Percentiles rank a stretch among this genome's conserved stretches.
Conservation (phyloP, 2,888 invertebrate genomes). For the Tetranychus piercei region DNA sequence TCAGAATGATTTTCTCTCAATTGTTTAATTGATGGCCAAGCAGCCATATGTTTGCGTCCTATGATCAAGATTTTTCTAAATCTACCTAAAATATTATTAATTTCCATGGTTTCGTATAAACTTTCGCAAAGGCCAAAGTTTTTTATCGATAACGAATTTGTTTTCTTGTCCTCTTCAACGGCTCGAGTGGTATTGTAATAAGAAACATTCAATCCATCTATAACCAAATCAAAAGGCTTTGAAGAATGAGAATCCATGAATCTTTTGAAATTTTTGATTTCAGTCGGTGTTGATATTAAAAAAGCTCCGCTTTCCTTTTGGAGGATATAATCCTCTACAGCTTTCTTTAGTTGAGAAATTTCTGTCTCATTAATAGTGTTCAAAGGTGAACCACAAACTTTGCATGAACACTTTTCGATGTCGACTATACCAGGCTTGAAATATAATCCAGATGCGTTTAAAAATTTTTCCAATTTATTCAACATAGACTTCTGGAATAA, state of each 20-base stretch:
- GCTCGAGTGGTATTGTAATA: background rate
- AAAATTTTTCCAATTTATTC: background rate
- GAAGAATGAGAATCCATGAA: background rate
- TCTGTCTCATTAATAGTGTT: background rate
- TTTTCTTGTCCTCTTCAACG: slow-evolving; percentile 7
- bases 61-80: slow-evolving; percentile 15
- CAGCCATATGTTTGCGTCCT: slow-evolving; percentile 19
- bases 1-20: background rate
- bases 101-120: slow-evolving; percentile 12
- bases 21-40: slow-evolving; percentile 11
- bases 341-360: background rate
- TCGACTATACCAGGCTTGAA: background rate
- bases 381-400: background rate
- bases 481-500: background rate
- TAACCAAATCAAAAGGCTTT: slow-evolving; percentile 15
- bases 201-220: slow-evolving; percentile 19
- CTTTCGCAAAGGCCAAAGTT: slow-evolving; percentile 5
- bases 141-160: background rate
- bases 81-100: slow-evolving; percentile 12
- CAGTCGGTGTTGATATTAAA: background rate
- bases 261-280: background rate
- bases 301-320: background rate
- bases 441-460: background rate
- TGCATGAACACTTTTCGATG: background rate
- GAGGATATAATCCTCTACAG: background rate